Base-by-base conservation (phyloP, 2,888 invertebrate genomes). In the Leucophenga montana region DNA sequence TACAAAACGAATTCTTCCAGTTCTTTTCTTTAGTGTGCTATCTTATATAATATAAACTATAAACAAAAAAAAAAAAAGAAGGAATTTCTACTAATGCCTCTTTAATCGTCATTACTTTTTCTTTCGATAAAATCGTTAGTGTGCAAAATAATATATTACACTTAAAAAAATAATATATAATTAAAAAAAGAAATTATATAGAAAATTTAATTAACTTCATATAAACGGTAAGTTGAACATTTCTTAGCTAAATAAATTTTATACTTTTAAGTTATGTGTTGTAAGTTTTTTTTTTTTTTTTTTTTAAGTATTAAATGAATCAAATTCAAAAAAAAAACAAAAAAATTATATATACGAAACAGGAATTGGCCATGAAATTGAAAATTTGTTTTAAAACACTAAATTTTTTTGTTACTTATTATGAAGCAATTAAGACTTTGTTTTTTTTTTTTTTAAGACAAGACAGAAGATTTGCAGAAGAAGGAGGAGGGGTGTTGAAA, bases 401-500 rank as follows among this genome's bases (percentile, higher is more conserved):
- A 27, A 62, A 22, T 56, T 64, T 70, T 68, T 20, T 69, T 54
- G 46, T 64, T 70, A 57, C 57, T 65, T 65, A 27, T 27, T 39
- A 39, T 11, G 9, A 8, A 39, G 39, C 11, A 39, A 39, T 39
- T 39, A 11, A 8, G 39, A 8, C 39, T 39, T 39, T 27, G n/a
- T n/a, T n/a, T n/a, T n/a, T n/a, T n/a, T n/a, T n/a, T n/a, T n/a
- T n/a, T n/a, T 5, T 5, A 39, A 39, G 3, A 39, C 3, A 39
- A 39, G 39, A 11, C 8, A 39, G 11, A 33, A 8, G 8, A 39
- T 11, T 5, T 39, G 11, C 39, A 39, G 39, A 39, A 39, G 39
- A 82, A 85, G 85, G 81, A 86, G 86, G 85, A 85, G 85, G 85
- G 85, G 85, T 85, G 85, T 85, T 85, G 85, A 85, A 83, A 80